Evolutionary conservation across 2,797 vertebrate species (phyloP), one percentile per base, ranked within the genome.

Genomic region (Chromobotia macracanthus): DNA sequence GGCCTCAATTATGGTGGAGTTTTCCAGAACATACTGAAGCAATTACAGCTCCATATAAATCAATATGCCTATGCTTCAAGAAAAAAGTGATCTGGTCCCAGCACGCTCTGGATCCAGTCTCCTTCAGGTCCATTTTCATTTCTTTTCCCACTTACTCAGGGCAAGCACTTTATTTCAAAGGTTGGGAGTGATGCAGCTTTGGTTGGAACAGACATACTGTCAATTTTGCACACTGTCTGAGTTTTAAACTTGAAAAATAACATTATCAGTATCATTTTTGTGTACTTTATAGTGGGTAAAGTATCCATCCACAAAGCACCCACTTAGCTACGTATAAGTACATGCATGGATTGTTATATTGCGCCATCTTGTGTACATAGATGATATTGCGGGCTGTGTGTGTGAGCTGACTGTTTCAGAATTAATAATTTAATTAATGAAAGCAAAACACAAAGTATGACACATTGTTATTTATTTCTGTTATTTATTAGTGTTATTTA

Each of bases 1-100:
- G 90, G 88, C 91, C 91, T 92, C 90, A 91, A 91, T 91, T 91
- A 93, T 82, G 83, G 88, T 87, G 90, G 89, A 89, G 89, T 90
- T 90, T 91, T 93, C 92, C 92, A 92, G 90, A 88, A 91, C 93
- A 93, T 88, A 90, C 90, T 92, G 93, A 93, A 94, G 90, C 92
- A 93, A 92, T 94, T 93, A 93, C 88, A 89, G 88, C 81, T 86
- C 78, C 86, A 86, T 91, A 93, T 92, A 92, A 93, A 94, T 93
- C 92, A 93, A 92, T 92, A 90, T 79, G 80, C 72, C 81, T 82
- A 79, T 81, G 84, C 83, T 82, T n/a, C 83, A 61, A 58, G 79
- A 8, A 83, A 82, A 85, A 85, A 64, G 81, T 85, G 84, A 85
- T 76, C 67, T 63, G 84, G 81, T 85, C 84, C 84, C 79, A 72